Conservation (phyloP, 2,113 vertebrate genomes). For the Nanger granti region DNA sequence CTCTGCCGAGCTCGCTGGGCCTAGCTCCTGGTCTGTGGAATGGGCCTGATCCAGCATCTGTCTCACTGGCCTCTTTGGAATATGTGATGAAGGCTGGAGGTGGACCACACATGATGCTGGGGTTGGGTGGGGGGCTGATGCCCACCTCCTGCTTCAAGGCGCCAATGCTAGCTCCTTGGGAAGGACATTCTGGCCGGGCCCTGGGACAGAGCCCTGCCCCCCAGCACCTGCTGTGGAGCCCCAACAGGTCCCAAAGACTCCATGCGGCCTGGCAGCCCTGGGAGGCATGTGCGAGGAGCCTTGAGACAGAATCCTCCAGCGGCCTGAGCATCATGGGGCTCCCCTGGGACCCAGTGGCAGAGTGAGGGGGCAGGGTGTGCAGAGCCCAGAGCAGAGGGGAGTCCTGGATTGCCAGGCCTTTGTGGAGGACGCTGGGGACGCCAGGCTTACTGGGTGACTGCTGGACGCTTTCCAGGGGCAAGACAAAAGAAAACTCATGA, state of each 20-base stretch:
- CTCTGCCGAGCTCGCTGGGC: background rate
- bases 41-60: background rate
- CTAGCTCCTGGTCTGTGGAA: background rate
- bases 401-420: fast-evolving
- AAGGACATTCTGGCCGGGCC: fast-evolving
- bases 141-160: background rate
- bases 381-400: background rate
- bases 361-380: fast-evolving
- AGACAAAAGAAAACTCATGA: background rate
- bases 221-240: too few species aligned
- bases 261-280: fast-evolving
- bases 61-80: background rate
- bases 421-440: background rate
- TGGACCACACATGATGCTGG: fast-evolving
- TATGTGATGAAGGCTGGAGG: background rate
- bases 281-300: fast-evolving
- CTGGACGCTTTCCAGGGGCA: background rate
- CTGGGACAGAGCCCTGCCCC: fast-evolving
- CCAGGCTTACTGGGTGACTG: too few species aligned
- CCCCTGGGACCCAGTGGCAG: background rate
- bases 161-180: background rate
- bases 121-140: background rate
- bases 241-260: background rate
- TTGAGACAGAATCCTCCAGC: background rate
- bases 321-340: fast-evolving